Evolutionary conservation across 2,113 vertebrate genomes (phyloP), one percentile per base, ranked within the genome.

Genomic region (Prunella fulvescens): DNA sequence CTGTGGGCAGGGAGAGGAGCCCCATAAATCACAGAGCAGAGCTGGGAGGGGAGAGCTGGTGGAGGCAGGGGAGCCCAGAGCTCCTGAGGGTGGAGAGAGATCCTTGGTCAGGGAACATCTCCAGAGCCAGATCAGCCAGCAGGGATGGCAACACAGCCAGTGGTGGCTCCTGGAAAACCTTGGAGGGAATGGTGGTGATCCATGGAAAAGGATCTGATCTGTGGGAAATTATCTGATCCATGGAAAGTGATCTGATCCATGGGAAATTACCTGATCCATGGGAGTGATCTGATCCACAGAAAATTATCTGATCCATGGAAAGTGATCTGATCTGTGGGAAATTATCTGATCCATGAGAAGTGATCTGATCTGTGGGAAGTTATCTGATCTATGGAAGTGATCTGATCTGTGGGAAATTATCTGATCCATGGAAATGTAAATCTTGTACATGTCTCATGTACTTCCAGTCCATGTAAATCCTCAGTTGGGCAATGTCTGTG

Each of bases 31-130:
- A 50, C 81, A 2, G 37, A 58, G 51, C 42, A 78, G 40, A 37
- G 39, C 56, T 0, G 0, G 12, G 25, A 79, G 39, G 53, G 33
- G 4, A 72, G 14, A 1, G 0, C 9, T 15, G 29, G 3, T 5
- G 50, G 61, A 40, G 76, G 86, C 71, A 60, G 44, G 39, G 40
- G 39, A 51, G 19, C 31, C 61, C 61, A 44, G 72, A 82, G 22
- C 26, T n/a, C 39, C 47, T 0, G 2, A 25, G 28, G 22, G 19
- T 14, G 10, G 24, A 90, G 67, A 71, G 58, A 56, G 17, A 50
- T 5, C 9, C 6, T 66, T 58, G 28, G 42, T 50, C n/a, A 87
- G 72, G 66, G 58, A 56, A 12, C 24, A 40, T 8, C 24, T 56
- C 33, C 37, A 28, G 11, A 0, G 0, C 7, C 40, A 82, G 5